phyloP scores from a whole-genome alignment of 2,888 invertebrate genomes.

The Aphodius granarius region DNA sequence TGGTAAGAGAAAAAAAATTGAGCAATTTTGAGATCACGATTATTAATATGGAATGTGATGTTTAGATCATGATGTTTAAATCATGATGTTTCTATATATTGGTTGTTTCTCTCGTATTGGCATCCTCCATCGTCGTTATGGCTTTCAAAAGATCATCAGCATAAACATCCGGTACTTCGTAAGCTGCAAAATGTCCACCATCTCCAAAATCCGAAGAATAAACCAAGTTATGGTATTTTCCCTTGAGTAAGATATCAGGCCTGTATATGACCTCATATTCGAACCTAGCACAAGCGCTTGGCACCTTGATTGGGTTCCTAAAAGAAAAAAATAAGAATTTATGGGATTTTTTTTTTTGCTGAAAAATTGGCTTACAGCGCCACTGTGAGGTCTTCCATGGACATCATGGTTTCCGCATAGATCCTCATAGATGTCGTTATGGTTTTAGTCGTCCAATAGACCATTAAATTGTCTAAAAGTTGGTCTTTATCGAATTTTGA shows the following conservation, averaged over 20 bases:
- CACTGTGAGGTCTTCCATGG: slow-evolving; percentile 35
- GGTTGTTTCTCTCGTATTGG: not conserved
- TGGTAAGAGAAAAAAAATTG: no score
- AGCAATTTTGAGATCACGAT: no score
- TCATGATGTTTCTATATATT: no score
- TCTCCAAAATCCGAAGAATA: slow-evolving; percentile 65
- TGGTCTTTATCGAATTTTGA: slow-evolving; percentile 68
- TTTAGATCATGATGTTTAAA: no score
- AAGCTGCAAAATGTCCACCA: slow-evolving; percentile 84
- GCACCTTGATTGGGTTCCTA: slow-evolving; percentile 68
- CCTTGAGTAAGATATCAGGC: slow-evolving; percentile 61
- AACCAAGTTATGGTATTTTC: slow-evolving; percentile 66
- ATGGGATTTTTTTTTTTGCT: not conserved
- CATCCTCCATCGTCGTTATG: not conserved
- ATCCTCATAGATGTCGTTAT: slow-evolving; percentile 72
- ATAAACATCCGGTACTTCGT: slow-evolving; percentile 72
- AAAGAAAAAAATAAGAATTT: slow-evolving; percentile 36
- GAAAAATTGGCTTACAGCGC: slow-evolving; percentile 44
- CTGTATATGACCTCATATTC: slow-evolving; percentile 66
- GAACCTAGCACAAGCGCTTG: slow-evolving; percentile 72
- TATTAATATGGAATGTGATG: no score
- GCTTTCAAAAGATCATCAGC: slow-evolving; percentile 69
- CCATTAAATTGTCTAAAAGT: slow-evolving; percentile 73
- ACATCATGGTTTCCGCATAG: slow-evolving; percentile 64
- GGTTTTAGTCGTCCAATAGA: slow-evolving; percentile 74